A percentile compares a stretch with the other conserved stretches of the same genome.
These are phyloP conservation scores for Anarrhichthys ocellatus DNA, from an alignment of 2,113 vertebrate genomes.

Conservation along the genomic window DNA sequence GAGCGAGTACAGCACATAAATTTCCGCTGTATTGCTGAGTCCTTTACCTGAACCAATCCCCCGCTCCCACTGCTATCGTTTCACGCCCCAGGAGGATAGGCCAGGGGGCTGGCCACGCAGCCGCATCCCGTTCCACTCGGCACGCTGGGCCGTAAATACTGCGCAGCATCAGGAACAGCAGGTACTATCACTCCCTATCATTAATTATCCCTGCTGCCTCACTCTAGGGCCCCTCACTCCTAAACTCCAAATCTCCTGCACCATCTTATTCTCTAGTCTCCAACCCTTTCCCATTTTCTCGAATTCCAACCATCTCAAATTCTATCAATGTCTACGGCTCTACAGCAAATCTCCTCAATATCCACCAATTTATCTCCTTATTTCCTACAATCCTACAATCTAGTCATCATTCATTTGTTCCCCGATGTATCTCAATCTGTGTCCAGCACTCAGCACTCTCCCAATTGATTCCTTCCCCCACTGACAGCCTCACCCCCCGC, in stretches of 20 bases:
- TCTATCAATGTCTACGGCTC: conserved; percentile 34
- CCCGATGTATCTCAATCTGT: conserved; percentile 65
- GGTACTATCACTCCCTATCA: conserved; percentile 76
- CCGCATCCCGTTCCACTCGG: conserved; percentile 64
- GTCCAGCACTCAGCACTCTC: conserved; percentile 40
- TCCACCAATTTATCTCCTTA: conserved; percentile 39
- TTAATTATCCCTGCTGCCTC: conserved; percentile 79
- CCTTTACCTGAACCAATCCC: conserved; percentile 43
- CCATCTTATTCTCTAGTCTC: conserved; percentile 47
- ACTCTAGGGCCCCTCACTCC: conserved; percentile 68
- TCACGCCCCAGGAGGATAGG: conserved; percentile 52
- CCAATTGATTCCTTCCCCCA: conserved; percentile 30
- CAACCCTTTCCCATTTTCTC: conserved; percentile 29
- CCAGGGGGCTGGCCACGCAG: conserved; percentile 40
- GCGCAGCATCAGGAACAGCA: conserved; percentile 76
- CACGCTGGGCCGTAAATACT: conserved; percentile 75
- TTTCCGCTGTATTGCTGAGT: conserved; percentile 73
- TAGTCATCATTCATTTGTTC: conserved; percentile 47
- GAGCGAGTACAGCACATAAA: conserved; percentile 62
- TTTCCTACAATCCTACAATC: conserved; percentile 45
- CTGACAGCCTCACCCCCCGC: conserved; percentile 40
- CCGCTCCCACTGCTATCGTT: conserved; percentile 22
- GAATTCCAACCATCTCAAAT: conserved; percentile 56
- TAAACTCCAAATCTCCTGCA: conserved; percentile 64
- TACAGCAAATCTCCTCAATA: conserved; percentile 38